phyloP scores from a whole-genome alignment of 1,140 invertebrate genomes.

The Gonatopus flavifemur region DNA sequence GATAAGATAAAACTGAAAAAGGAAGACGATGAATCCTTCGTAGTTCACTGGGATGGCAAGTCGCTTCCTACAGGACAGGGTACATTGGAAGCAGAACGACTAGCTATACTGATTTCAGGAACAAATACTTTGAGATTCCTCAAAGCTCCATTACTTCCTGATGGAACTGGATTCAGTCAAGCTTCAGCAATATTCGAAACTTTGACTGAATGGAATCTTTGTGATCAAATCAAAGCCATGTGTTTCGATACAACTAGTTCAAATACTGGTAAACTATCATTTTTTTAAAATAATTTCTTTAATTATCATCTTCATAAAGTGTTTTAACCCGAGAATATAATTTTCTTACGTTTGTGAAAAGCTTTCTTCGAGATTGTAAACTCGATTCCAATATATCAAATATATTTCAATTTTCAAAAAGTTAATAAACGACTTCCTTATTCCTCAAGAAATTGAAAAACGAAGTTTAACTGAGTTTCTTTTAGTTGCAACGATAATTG shows the following conservation, averaged over 20 bases:
- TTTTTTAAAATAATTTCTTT: background rate
- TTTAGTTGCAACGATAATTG: background rate
- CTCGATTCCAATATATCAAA: background rate
- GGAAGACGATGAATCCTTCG: background rate
- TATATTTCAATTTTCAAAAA: background rate
- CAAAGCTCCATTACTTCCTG: slow-evolving; percentile 4
- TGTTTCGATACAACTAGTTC: slow-evolving; percentile 15
- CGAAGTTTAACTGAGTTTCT: background rate
- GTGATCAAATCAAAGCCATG: slow-evolving; percentile 12
- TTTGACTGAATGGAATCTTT: slow-evolving; percentile 15
- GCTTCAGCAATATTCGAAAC: slow-evolving; percentile 13
- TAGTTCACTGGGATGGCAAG: slow-evolving; percentile 21
- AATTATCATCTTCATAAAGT: background rate
- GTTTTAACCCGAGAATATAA: background rate
- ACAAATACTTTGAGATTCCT: slow-evolving; percentile 12
- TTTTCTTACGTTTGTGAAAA: background rate
- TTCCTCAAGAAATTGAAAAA: background rate
- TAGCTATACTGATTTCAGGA: slow-evolving; percentile 11
- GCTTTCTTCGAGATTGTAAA: background rate
- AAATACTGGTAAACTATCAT: slow-evolving; percentile 4
- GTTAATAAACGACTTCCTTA: background rate
- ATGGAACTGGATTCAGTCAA: slow-evolving; percentile 4
- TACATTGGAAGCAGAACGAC: slow-evolving; percentile 11
- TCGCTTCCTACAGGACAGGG: slow-evolving; percentile 6
- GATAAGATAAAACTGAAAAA: slow-evolving; percentile 5